Conservation (phyloP, 1,140 invertebrate species). For the Portunus trituberculatus region DNA sequence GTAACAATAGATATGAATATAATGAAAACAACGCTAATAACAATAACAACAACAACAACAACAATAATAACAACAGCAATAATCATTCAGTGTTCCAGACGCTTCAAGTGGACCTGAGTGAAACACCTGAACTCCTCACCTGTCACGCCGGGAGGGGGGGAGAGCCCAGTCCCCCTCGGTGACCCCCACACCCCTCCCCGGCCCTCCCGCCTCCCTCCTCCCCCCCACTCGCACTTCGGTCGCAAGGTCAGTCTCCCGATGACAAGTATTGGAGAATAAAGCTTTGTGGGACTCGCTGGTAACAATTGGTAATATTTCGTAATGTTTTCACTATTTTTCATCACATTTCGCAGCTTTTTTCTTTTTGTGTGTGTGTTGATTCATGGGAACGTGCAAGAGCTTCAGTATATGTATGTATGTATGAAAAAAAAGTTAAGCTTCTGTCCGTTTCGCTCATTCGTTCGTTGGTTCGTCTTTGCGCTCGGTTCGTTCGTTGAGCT, state of each 20-base stretch:
- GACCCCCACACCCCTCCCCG: neutral
- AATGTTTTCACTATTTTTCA: neutral
- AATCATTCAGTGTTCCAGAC: neutral
- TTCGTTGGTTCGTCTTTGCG: too few relatives aligned
- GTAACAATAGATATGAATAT: neutral
- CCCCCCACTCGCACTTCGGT: neutral
- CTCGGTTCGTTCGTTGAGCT: too few relatives aligned
- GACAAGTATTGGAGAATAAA: neutral
- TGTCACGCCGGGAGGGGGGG: neutral
- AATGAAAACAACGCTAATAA: neutral
- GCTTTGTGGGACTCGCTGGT: neutral
- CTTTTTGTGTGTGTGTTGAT: neutral
- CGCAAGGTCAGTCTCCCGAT: neutral
- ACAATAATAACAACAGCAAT: neutral
- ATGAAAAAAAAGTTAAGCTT: too few relatives aligned
- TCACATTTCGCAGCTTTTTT: neutral
- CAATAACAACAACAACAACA: neutral
- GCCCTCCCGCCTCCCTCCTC: neutral
- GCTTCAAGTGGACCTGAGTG: conserved; percentile 9
- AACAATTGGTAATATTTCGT: neutral
- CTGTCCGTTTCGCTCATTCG: too few relatives aligned
- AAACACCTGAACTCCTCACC: neutral
- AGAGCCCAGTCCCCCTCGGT: neutral
- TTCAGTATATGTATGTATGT: too few relatives aligned
- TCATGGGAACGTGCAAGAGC: neutral